Percentiles rank a stretch among this genome's conserved stretches.
Conservation (phyloP, 2,888 invertebrate species). For the Marasmarcha lunaedactyla region DNA sequence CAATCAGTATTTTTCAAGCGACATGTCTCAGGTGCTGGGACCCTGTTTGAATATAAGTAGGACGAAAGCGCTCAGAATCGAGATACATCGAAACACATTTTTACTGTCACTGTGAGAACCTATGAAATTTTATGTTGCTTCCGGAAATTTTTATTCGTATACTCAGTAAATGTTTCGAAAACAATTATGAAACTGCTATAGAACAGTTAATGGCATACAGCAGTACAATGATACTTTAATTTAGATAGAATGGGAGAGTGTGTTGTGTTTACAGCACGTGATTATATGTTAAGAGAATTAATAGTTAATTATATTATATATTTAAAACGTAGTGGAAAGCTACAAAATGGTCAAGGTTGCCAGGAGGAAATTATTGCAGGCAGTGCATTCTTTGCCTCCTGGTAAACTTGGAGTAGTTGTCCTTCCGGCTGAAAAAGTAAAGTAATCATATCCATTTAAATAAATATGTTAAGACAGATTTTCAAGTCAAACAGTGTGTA, state of each 20-base stretch:
- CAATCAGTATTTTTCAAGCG: slow-evolving; percentile 52
- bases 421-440: too few species aligned
- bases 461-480: too few species aligned
- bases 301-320: too few species aligned
- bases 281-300: too few species aligned
- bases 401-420: too few species aligned
- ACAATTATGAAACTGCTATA: slow-evolving; percentile 2
- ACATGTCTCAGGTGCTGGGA: slow-evolving; percentile 52
- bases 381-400: too few species aligned
- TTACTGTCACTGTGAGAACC: slow-evolving; percentile 49
- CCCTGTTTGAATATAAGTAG: slow-evolving; percentile 55
- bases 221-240: background rate
- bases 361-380: too few species aligned
- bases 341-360: too few species aligned
- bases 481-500: too few species aligned
- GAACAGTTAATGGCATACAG: slow-evolving; percentile 9
- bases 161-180: background rate
- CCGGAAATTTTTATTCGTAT: slow-evolving; percentile 27
- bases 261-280: too few species aligned
- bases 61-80: slow-evolving; percentile 62
- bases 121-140: slow-evolving; percentile 51
- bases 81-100: slow-evolving; percentile 66
- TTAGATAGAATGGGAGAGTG: background rate
- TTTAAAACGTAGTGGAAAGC: too few species aligned
- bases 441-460: too few species aligned